phyloP scores from a whole-genome alignment of 2,113 vertebrate genomes.

The Boleophthalmus pectinirostris region DNA sequence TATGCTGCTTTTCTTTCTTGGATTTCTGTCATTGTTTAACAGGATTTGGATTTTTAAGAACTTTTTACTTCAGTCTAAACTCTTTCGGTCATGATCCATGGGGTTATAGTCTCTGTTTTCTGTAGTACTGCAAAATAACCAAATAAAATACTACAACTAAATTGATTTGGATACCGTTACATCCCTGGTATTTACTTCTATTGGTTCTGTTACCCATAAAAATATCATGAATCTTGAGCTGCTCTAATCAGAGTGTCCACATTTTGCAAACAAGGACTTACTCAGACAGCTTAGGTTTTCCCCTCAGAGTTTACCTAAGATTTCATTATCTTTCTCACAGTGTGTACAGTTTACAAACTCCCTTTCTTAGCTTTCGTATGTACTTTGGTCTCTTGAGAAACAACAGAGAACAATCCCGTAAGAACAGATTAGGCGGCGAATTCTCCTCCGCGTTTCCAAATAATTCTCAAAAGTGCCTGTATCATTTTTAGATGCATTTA shows the following conservation, averaged over 20 bases:
- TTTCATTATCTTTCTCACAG: conserved; percentile 49
- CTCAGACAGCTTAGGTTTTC: conserved; percentile 19
- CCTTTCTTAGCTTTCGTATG: conserved; percentile 19
- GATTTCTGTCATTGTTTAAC: no score
- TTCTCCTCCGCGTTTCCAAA: conserved; percentile 32
- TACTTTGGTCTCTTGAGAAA: conserved; percentile 47
- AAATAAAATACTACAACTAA: no score
- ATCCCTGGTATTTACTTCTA: no score
- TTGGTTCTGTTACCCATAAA: no score
- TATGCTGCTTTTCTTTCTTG: no score
- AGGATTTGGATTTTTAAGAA: no score
- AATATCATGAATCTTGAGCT: not conserved
- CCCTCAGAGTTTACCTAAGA: conserved; percentile 59
- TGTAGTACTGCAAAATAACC: no score
- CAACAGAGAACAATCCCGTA: conserved; percentile 38
- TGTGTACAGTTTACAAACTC: conserved; percentile 42
- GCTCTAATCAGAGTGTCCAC: conserved; percentile 28
- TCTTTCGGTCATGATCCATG: no score
- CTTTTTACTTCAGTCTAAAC: no score
- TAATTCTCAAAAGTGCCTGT: conserved; percentile 22
- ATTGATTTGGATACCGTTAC: no score
- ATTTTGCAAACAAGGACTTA: conserved; percentile 23
- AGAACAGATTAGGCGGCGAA: conserved; percentile 53
- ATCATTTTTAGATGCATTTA: conserved; percentile 9
- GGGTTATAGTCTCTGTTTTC: no score